These are phyloP conservation scores for Eurosta solidaginis DNA, from an alignment of 1,140 invertebrate genomes.

Conservation along the genomic window DNA sequence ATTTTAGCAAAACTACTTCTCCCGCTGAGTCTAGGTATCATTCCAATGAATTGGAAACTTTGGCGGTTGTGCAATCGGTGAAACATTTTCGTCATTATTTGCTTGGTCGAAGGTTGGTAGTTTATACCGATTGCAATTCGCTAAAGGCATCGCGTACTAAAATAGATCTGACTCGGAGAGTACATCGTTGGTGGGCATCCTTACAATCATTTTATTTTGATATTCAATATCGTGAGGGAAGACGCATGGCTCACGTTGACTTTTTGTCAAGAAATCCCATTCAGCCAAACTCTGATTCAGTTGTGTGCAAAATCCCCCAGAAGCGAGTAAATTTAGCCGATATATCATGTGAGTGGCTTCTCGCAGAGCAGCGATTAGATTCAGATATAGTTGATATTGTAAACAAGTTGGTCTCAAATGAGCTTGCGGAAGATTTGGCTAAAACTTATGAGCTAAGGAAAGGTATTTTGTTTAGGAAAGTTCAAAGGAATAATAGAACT, in stretches of 20 bases:
- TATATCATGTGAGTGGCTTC: constrained; percentile 39
- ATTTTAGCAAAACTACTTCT: neutral
- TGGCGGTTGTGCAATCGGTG: no score
- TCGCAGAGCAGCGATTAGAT: constrained; percentile 39
- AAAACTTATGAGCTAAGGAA: no score
- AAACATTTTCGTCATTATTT: constrained; percentile 10
- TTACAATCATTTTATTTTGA: no score
- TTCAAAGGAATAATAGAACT: no score
- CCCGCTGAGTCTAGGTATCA: neutral
- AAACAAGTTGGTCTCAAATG: constrained; percentile 32
- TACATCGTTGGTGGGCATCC: no score
- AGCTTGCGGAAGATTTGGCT: constrained; percentile 36
- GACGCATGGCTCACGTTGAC: constrained; percentile 36
- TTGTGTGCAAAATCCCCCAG: constrained; percentile 21
- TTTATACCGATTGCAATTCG: constrained; percentile 50
- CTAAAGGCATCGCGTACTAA: constrained; percentile 43
- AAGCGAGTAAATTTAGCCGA: constrained; percentile 39
- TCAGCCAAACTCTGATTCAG: neutral
- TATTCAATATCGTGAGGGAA: no score
- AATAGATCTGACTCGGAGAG: constrained; percentile 40
- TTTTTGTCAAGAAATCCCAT: constrained; percentile 36
- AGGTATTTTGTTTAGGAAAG: constrained; percentile 39
- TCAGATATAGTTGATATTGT: constrained; percentile 34
- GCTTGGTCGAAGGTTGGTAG: constrained; percentile 31
- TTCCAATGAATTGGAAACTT: no score